These are phyloP conservation scores for Ophonus ardosiacus DNA, from an alignment of 2,888 invertebrate species.

Conservation along the genomic window DNA sequence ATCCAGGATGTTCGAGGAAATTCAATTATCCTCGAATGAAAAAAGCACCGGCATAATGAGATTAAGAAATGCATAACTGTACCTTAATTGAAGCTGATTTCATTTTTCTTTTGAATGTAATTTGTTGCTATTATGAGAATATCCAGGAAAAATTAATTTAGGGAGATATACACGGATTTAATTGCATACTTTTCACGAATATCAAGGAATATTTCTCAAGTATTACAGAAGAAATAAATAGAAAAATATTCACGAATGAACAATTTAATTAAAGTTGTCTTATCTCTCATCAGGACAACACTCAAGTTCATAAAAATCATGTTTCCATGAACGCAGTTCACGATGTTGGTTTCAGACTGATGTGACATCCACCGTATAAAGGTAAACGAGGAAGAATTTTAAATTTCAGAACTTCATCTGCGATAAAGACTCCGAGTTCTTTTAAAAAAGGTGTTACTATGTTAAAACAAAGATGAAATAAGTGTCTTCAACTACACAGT, in stretches of 20 bases:
- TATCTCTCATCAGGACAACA: too few relatives aligned
- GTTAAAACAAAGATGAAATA: too few relatives aligned
- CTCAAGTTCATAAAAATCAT: too few relatives aligned
- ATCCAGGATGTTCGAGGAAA: constrained; percentile 32
- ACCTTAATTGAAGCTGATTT: constrained; percentile 30
- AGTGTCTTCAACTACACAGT: too few relatives aligned
- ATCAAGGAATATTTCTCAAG: not conserved
- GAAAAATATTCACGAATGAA: not conserved
- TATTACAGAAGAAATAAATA: not conserved
- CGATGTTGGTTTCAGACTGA: too few relatives aligned
- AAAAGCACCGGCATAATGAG: constrained; percentile 29
- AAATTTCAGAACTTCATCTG: too few relatives aligned
- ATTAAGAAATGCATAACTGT: constrained; percentile 46
- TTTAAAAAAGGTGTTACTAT: too few relatives aligned
- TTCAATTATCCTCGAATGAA: constrained; percentile 55
- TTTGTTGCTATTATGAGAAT: constrained; percentile 15
- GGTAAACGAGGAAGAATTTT: too few relatives aligned
- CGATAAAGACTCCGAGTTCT: too few relatives aligned
- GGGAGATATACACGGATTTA: not conserved
- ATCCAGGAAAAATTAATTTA: not conserved
- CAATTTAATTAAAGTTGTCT: not conserved
- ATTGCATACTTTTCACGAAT: not conserved
- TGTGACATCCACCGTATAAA: too few relatives aligned
- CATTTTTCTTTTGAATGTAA: constrained; percentile 4
- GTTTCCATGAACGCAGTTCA: too few relatives aligned